Evolutionary conservation across 2,113 vertebrate species (phyloP), one percentile per base, ranked within the genome.

Genomic region (Gymnogyps californianus): DNA sequence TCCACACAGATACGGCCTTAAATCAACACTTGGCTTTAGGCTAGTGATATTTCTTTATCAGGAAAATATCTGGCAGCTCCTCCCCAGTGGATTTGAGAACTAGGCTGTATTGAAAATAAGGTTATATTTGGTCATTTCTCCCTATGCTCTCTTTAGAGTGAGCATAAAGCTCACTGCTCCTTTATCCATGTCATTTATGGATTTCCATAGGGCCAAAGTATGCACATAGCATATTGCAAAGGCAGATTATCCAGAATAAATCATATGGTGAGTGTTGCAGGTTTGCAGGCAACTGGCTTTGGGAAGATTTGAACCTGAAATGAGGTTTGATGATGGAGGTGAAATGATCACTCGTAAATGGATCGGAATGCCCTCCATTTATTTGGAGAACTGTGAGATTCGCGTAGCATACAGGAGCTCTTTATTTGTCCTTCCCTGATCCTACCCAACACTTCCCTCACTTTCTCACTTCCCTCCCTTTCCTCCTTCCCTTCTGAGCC

Each of bases 31-130:
- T 86, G 79, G 72, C 95, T 89, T 86, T 65, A 78, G 72, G 89
- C 83, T 80, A 93, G 65, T 62, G 71, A 77, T 89, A 92, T 92
- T 97, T 94, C 88, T 90, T 78, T 80, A 92, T 42, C 62, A 71
- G 65, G 59, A 94, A 85, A 93, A 83, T 87, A 85, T 42, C 88
- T 94, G 81, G 55, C 91, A 89, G 83, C 54, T 87, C 36, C 46
- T 82, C 54, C 78, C n/a, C 54, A 57, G 59, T 44, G 67, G 31
- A 71, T 83, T 29, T 82, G 64, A 74, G 71, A 91, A 90, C 28
- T 29, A 58, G 74, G 25, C 88, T 84, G 32, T 44, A 32, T 54
- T 92, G 85, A 72, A 89, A 93, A 93, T 67, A 75, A 84, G 52
- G 31, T 88, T 89, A 62, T 65, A 52, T 36, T 67, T 93, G 58